Base-by-base conservation (phyloP, 2,113 vertebrate species). In the Todiramphus saurophagus region DNA sequence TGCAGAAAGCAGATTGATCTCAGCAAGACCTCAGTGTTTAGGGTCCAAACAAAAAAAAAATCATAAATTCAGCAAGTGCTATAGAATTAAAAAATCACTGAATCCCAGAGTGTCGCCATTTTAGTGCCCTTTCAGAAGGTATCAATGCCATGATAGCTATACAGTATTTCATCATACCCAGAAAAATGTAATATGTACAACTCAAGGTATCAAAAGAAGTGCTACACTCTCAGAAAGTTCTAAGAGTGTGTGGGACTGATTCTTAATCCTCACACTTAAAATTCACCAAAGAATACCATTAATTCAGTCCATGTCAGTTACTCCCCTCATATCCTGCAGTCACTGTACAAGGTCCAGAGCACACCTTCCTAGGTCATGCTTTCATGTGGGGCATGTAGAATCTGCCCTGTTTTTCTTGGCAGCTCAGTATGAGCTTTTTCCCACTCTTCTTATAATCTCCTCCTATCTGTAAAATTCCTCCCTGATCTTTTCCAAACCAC, bases 371-470 rank as follows among this genome's bases (percentile, higher is more conserved):
- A 37, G 33, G 33, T 48, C 24, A 8, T 63, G 37, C 63, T 76
- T 83, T n/a, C 7, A 35, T 23, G 0, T 60, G 5, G 19, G 19
- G 0, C 3, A 10, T 31, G 25, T 1, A 1, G 5, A 84, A 53
- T 10, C 4, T 21, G 27, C 18, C 30, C 35, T 77, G 10, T 3
- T 59, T 84, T 75, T 56, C 58, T 74, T 31, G 13, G 31, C 9
- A 44, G 7, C 7, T 66, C 13, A 41, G 17, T 17, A 53, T 64
- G 3, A 87, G 18, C 6, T 13, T 5, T 44, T 58, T 5, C 28
- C 10, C 13, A 35, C 5, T 3, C 5, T 21, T 90, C 8, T 27
- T 48, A 14, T 19, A 77, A 53, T 44, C 13, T 11, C 13, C 10
- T 87, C 4, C 21, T 46, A 12, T 7, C 10, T 86, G 17, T 27